These are phyloP conservation scores for Agonopterix alstromeriana DNA, from an alignment of 2,888 invertebrate genomes.

Conservation along the genomic window DNA sequence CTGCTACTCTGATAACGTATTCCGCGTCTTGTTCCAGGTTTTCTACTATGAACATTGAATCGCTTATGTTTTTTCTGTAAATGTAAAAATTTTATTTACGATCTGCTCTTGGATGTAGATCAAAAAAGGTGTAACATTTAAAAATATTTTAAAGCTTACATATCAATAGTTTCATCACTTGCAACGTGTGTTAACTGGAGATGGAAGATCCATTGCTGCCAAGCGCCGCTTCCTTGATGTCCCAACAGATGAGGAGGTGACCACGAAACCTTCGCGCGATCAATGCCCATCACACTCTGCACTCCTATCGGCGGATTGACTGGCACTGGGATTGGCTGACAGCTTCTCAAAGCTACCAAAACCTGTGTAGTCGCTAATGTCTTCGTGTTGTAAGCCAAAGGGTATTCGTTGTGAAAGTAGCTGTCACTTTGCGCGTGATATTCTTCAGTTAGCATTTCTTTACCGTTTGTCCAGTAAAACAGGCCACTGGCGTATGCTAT, in stretches of 20 bases:
- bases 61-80: conserved; percentile 68
- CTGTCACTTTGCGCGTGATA: conserved; percentile 81
- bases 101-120: neutral
- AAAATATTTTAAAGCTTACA: conserved; percentile 32
- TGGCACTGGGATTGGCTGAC: conserved; percentile 88
- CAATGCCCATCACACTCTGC: conserved; percentile 87
- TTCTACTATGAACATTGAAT: conserved; percentile 80
- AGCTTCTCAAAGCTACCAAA: conserved; percentile 78
- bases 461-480: conserved; percentile 92
- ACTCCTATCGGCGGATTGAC: conserved; percentile 86
- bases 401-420: conserved; percentile 87
- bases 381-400: conserved; percentile 63
- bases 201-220: conserved; percentile 87
- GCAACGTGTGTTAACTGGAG: conserved; percentile 79
- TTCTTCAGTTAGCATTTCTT: conserved; percentile 86
- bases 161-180: conserved; percentile 43
- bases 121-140: neutral
- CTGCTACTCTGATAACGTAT: conserved; percentile 87
- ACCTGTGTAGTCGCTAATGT: conserved; percentile 54
- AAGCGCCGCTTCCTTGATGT: conserved; percentile 82
- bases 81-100: neutral
- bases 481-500: conserved; percentile 85
- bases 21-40: conserved; percentile 84
- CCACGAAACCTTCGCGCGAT: conserved; percentile 89
- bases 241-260: conserved; percentile 85